phyloP scores from a whole-genome alignment of 2,888 invertebrate species.

The Clitarchus hookeri region DNA sequence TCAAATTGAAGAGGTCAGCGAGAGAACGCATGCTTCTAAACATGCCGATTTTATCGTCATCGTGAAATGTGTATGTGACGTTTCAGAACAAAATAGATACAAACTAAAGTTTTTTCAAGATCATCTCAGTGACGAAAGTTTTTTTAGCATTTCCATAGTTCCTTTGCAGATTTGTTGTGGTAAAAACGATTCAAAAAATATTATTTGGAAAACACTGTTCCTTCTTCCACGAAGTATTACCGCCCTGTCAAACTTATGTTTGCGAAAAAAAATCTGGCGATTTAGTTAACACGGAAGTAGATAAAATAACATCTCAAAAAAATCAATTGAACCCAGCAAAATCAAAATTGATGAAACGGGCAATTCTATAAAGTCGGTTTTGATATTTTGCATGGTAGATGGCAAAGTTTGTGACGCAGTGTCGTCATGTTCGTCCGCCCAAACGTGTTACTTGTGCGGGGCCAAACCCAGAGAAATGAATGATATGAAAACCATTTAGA shows the following conservation, averaged over 20 bases:
- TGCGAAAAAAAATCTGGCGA: slow-evolving; percentile 37
- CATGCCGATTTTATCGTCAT: neutral
- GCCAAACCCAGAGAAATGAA: slow-evolving; percentile 39
- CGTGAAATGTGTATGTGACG: neutral
- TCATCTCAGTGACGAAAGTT: slow-evolving; percentile 29
- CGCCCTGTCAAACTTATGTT: slow-evolving; percentile 41
- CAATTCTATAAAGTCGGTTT: slow-evolving; percentile 34
- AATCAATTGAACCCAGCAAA: slow-evolving; percentile 22
- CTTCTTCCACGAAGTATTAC: slow-evolving; percentile 1
- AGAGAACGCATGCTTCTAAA: neutral
- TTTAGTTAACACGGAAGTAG: slow-evolving; percentile 34
- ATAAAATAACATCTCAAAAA: slow-evolving; percentile 40
- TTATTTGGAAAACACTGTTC: neutral
- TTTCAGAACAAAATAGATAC: slow-evolving; percentile 22
- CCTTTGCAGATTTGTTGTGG: neutral
- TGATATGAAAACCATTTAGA: neutral
- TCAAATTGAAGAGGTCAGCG: neutral
- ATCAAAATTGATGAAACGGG: neutral
- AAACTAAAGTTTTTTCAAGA: slow-evolving; percentile 30
- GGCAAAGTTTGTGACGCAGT: slow-evolving; percentile 42
- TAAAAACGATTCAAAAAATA: neutral
- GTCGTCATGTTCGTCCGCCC: slow-evolving; percentile 39
- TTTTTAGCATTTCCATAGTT: slow-evolving; percentile 20
- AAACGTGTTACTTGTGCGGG: slow-evolving; percentile 41
- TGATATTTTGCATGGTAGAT: slow-evolving; percentile 43